phyloP scores from a whole-genome alignment of 2,113 vertebrate genomes.

The Serilophus lunatus region DNA sequence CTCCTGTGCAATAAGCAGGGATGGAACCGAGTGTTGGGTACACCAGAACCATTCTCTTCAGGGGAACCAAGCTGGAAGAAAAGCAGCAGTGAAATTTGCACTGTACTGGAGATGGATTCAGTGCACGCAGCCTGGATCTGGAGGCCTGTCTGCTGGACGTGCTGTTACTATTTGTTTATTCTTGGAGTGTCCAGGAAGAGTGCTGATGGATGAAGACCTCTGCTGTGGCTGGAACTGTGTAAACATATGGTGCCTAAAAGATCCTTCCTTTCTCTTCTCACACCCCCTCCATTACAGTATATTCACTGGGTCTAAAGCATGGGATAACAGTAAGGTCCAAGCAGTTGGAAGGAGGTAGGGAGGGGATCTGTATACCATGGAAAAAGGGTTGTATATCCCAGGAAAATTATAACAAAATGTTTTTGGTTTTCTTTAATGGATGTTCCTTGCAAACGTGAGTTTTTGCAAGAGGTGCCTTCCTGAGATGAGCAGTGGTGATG shows the following conservation, averaged over 20 bases:
- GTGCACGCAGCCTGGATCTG: fast-evolving
- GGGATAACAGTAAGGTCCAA: not conserved
- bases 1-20: not conserved
- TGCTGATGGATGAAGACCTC: not conserved
- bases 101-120: not conserved
- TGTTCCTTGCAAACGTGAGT: not conserved
- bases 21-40: not conserved
- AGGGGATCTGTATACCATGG: not conserved
- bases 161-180: not conserved
- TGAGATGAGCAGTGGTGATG: not conserved
- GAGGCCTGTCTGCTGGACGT: not conserved
- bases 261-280: not conserved
- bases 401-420: not conserved
- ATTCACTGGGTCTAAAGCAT: not conserved
- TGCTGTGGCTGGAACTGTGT: not conserved
- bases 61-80: not conserved
- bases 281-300: not conserved
- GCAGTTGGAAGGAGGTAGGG: not conserved
- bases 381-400: not conserved
- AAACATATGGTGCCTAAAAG: not conserved
- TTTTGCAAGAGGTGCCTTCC: not conserved
- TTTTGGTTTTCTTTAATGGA: not conserved
- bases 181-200: not conserved
- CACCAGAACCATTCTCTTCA: not conserved
- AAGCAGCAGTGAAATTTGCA: not conserved